Evolutionary conservation across 30 jellyfish, hydroid and myxozoan species (phyloP).

Genomic region (Aurelia coerulea): DNA sequence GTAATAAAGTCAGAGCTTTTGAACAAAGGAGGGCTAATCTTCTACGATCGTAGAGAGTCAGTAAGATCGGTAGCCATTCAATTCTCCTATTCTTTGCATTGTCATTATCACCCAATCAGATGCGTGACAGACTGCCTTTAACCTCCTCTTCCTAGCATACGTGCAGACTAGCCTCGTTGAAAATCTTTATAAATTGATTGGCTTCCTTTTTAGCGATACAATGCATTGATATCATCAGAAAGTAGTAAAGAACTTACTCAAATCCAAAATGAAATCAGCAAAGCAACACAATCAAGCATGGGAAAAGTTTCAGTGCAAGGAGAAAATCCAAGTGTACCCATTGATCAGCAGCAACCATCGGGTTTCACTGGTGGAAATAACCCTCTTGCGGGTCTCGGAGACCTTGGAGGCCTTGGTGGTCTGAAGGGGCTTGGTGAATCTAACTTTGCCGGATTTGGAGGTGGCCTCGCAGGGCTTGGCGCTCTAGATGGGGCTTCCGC

Average conservation of each 20-base stretch:
- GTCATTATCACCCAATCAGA: no score
- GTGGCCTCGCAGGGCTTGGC: slow-evolving; percentile 18
- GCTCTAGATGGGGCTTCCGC: slow-evolving; percentile 32
- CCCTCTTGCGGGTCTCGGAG: no score
- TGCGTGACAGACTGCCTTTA: no score
- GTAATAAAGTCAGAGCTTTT: no score
- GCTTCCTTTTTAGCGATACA: slow-evolving; percentile 72
- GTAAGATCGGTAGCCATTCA: no score
- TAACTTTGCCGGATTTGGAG: slow-evolving; percentile 36
- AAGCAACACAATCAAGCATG: slow-evolving; percentile 96
- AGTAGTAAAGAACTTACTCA: slow-evolving; percentile 96
- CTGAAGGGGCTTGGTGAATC: slow-evolving; percentile 32
- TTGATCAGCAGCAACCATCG: slow-evolving; percentile 34
- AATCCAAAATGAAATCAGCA: slow-evolving; percentile 95
- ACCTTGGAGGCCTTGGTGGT: slow-evolving; percentile 32
- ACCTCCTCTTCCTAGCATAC: no score
- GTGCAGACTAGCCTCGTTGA: background rate
- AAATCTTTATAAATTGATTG: background rate
- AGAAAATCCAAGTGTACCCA: slow-evolving; percentile 70
- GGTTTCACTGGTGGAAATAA: background rate
- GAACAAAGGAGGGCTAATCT: no score
- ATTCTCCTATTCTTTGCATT: no score
- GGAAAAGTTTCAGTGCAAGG: slow-evolving; percentile 99
- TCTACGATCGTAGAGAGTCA: no score
- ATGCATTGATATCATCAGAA: slow-evolving; percentile 94